Evolutionary conservation across 2,888 invertebrate genomes (phyloP).

Genomic region (Brachyopa scutellaris): DNA sequence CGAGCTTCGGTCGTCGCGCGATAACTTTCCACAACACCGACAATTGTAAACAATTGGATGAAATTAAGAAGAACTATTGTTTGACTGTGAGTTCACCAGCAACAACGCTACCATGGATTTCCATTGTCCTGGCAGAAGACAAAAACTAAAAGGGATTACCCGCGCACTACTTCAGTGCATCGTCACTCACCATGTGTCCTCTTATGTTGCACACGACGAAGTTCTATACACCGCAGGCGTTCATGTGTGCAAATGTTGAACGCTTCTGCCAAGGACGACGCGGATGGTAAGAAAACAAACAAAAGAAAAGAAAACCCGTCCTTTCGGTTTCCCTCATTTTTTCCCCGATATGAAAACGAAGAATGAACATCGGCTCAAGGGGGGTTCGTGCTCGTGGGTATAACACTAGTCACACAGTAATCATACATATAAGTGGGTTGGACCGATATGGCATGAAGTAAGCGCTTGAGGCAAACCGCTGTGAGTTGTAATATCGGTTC

Average conservation of each 20-base stretch:
- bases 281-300: neutral
- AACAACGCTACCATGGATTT: neutral
- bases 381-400: too few species aligned
- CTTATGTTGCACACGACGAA: neutral
- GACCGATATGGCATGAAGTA: too few species aligned
- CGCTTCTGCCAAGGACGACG: neutral
- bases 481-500: too few species aligned
- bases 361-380: neutral
- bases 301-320: neutral
- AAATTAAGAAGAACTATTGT: slow-evolving; percentile 34
- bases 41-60: slow-evolving; percentile 37
- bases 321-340: neutral
- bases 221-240: slow-evolving; percentile 7
- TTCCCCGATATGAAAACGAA: neutral
- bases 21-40: slow-evolving; percentile 15
- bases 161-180: neutral
- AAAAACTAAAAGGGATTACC: neutral
- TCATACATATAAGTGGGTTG: too few species aligned
- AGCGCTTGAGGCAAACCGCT: too few species aligned
- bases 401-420: too few species aligned
- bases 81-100: neutral
- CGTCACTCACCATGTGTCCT: neutral
- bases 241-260: slow-evolving; percentile 8
- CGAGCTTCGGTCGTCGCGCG: neutral
- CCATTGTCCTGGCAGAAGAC: neutral